A percentile compares a stretch with the other conserved stretches of the same genome.
These are phyloP conservation scores for Solenopsis invicta DNA, from an alignment of 1,140 invertebrate genomes.

Conservation along the genomic window DNA sequence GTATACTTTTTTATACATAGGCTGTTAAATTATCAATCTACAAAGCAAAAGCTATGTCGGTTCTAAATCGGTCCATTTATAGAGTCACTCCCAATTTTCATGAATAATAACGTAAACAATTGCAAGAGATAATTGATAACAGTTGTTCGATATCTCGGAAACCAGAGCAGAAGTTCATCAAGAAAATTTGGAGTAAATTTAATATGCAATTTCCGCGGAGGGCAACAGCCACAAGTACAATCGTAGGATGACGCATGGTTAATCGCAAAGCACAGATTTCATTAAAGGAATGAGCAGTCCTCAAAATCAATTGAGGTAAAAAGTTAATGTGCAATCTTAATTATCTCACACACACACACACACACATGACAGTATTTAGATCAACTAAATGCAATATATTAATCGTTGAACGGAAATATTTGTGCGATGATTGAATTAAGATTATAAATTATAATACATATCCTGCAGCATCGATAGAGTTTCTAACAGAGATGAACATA, in stretches of 20 bases:
- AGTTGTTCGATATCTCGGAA: not conserved
- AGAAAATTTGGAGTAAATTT: constrained; percentile 9
- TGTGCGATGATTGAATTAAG: not conserved
- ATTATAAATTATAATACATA: constrained; percentile 20
- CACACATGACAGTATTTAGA: not conserved
- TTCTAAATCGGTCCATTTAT: not conserved
- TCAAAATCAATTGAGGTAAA: constrained; percentile 49
- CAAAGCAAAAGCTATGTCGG: not conserved
- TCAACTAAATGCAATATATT: not conserved
- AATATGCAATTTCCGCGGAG: not conserved
- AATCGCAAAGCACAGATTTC: not conserved
- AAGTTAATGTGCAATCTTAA: not conserved
- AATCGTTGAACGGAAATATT: not conserved
- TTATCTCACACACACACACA: not conserved
- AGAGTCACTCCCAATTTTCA: not conserved
- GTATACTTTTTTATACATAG: not conserved
- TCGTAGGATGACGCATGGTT: not conserved
- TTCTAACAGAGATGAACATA: no score
- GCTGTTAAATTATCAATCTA: not conserved
- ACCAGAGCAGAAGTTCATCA: not conserved
- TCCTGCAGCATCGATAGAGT: not conserved
- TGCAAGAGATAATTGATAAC: not conserved
- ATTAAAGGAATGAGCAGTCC: constrained; percentile 34
- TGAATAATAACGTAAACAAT: constrained; percentile 8
- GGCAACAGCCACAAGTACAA: not conserved